Evolutionary conservation across 2,888 invertebrate species (phyloP).

Genomic region (Platerodrilus igneus): DNA sequence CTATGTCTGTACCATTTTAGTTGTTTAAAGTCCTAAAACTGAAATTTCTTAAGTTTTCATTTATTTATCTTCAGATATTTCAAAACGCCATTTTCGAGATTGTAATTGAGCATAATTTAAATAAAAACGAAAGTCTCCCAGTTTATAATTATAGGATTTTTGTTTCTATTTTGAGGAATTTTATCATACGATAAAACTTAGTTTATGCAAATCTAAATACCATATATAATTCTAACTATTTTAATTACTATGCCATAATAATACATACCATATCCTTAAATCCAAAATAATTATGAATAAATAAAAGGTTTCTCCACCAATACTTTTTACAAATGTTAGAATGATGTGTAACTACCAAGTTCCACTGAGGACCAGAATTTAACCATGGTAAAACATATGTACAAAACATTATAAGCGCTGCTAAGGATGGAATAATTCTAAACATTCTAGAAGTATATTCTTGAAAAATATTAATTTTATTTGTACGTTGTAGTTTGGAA

Average conservation of each 20-base stretch:
- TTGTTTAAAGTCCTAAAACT: too few relatives aligned
- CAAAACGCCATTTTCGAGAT: too few relatives aligned
- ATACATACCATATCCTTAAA: slow-evolving; percentile 62
- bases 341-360: slow-evolving; percentile 62
- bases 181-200: too few relatives aligned
- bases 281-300: slow-evolving; percentile 69
- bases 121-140: too few relatives aligned
- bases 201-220: too few relatives aligned
- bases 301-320: slow-evolving; percentile 68
- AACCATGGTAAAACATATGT: slow-evolving; percentile 61
- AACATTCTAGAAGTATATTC: slow-evolving; percentile 61
- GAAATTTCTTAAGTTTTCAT: too few relatives aligned
- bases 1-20: too few relatives aligned
- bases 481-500: slow-evolving; percentile 53
- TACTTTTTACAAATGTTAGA: slow-evolving; percentile 62
- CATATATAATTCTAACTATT: neutral
- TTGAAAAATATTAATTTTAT: slow-evolving; percentile 53
- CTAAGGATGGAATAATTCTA: slow-evolving; percentile 61
- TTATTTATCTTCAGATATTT: too few relatives aligned
- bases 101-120: too few relatives aligned
- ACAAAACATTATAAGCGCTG: slow-evolving; percentile 62
- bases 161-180: too few relatives aligned
- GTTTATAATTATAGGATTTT: too few relatives aligned
- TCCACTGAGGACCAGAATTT: slow-evolving; percentile 66
- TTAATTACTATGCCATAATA: too few relatives aligned